Evolutionary conservation across 2,888 invertebrate genomes (phyloP).

Genomic region (Pollenia griseotomentosa): DNA sequence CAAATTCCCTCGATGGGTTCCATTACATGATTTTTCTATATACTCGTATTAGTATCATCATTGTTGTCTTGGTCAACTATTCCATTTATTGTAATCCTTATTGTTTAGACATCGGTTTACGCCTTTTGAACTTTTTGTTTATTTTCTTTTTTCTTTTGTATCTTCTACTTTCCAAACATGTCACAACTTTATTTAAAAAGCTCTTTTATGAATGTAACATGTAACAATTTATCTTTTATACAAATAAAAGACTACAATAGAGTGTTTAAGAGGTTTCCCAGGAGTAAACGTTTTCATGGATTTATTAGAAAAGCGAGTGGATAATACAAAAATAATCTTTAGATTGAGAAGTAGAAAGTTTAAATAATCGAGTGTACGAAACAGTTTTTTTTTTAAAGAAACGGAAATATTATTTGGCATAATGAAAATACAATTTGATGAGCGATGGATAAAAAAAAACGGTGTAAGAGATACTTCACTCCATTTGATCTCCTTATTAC

Average conservation of each 20-base stretch:
- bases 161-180: neutral
- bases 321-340: no score
- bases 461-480: no score
- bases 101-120: conserved; percentile 2
- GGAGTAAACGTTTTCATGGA: no score
- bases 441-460: no score
- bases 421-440: no score
- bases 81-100: neutral
- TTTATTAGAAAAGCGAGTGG: no score
- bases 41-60: neutral
- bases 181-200: conserved; percentile 3
- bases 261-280: neutral
- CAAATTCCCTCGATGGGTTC: conserved; percentile 5
- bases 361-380: no score
- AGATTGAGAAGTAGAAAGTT: no score
- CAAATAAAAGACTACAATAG: neutral
- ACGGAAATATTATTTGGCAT: no score
- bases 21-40: neutral
- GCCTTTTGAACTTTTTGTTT: neutral
- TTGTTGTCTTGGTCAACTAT: neutral
- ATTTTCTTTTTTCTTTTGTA: neutral
- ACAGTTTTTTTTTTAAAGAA: no score
- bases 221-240: conserved; percentile 26
- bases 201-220: conserved; percentile 16
- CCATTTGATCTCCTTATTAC: no score